These are phyloP conservation scores for Caenorhabditis macrosperma DNA, from an alignment of 2,888 invertebrate genomes.

Conservation along the genomic window DNA sequence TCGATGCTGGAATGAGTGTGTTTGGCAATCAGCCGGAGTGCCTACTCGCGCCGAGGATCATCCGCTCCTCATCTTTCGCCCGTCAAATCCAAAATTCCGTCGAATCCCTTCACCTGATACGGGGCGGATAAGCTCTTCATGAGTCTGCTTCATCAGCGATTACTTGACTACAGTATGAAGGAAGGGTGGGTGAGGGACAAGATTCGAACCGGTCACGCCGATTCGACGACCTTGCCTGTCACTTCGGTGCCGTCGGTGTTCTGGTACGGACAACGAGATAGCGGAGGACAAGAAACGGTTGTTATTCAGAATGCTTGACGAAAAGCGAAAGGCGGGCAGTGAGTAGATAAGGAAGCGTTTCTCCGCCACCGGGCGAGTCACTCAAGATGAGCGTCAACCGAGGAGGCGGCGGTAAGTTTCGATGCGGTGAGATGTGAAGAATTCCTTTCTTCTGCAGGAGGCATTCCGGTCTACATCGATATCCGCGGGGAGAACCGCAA, in stretches of 20 bases:
- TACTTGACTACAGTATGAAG: slow-evolving; percentile 16
- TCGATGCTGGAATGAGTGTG: slow-evolving; percentile 10
- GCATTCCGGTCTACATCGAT: slow-evolving; percentile 25
- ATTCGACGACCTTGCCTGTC: slow-evolving; percentile 34
- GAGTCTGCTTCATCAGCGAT: not conserved
- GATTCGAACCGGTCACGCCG: slow-evolving; percentile 19
- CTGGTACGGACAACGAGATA: slow-evolving; percentile 24
- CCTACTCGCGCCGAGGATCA: slow-evolving; percentile 25
- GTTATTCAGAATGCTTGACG: slow-evolving; percentile 46
- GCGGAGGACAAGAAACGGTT: slow-evolving; percentile 18
- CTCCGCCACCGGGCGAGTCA: slow-evolving; percentile 18
- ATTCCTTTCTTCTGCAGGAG: not conserved
- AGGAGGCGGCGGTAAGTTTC: slow-evolving; percentile 28
- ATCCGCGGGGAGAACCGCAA: slow-evolving; percentile 31
- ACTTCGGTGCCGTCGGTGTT: slow-evolving; percentile 30
- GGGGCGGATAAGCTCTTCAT: slow-evolving; percentile 13
- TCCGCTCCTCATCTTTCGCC: slow-evolving; percentile 1
- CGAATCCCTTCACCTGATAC: slow-evolving; percentile 17
- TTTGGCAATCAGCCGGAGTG: slow-evolving; percentile 43
- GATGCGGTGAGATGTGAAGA: not conserved
- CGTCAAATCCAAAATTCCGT: slow-evolving; percentile 3
- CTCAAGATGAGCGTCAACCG: slow-evolving; percentile 26
- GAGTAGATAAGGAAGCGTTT: slow-evolving; percentile 42
- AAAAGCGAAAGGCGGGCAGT: slow-evolving; percentile 45
- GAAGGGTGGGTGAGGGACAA: slow-evolving; percentile 34